Percentiles rank a stretch among this genome's conserved stretches.
These are phyloP conservation scores for Microtus agrestis DNA, from an alignment of 2,797 vertebrate species.

Conservation along the genomic window DNA sequence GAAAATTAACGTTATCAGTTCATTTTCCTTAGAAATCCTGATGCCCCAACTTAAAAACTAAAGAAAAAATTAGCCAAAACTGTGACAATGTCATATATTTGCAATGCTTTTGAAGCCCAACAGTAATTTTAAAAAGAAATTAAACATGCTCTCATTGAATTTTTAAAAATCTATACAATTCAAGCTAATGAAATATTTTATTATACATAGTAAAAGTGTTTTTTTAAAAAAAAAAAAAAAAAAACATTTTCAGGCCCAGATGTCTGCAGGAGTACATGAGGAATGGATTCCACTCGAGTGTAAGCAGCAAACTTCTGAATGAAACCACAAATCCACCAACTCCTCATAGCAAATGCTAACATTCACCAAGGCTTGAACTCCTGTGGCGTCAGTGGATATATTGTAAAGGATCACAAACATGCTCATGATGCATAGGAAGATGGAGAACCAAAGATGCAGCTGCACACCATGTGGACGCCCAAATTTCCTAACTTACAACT, in stretches of 20 bases:
- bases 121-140: constrained; percentile 70
- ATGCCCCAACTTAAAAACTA: constrained; percentile 51
- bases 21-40: constrained; percentile 66
- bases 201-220: constrained; percentile 76
- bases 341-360: constrained; percentile 73
- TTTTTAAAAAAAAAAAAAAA: constrained; percentile 8
- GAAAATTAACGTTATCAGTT: constrained; percentile 57
- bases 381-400: constrained; percentile 71
- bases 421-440: constrained; percentile 78
- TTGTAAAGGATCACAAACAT: constrained; percentile 74
- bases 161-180: constrained; percentile 79
- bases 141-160: constrained; percentile 75
- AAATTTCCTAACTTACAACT: constrained; percentile 77
- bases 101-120: constrained; percentile 71
- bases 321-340: constrained; percentile 76
- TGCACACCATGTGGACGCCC: constrained; percentile 72
- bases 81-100: constrained; percentile 69
- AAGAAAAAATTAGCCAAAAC: constrained; percentile 71
- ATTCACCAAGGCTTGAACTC: constrained; percentile 71
- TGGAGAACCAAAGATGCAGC: constrained; percentile 67
- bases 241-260: constrained; percentile 74
- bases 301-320: constrained; percentile 70
- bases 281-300: constrained; percentile 76
- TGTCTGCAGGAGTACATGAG: constrained; percentile 56
- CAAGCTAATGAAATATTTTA: constrained; percentile 79